Percentiles rank a stretch among this genome's conserved stretches.
Conservation (phyloP, 2,888 invertebrate genomes). For the Heliconius charithonia region DNA sequence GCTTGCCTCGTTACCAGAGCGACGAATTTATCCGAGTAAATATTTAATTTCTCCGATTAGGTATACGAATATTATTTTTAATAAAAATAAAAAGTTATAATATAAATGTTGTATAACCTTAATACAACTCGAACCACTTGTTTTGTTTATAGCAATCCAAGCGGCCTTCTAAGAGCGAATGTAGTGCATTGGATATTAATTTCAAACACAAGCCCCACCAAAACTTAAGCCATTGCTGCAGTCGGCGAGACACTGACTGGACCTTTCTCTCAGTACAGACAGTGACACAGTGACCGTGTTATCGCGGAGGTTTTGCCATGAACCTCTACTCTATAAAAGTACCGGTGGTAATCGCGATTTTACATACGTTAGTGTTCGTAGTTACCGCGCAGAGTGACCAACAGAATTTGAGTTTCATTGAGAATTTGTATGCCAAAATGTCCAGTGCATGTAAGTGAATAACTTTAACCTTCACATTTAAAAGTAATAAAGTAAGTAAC, state of each 20-base stretch:
- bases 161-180: slow-evolving; percentile 45
- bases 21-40: too few species aligned
- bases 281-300: slow-evolving; percentile 80
- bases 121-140: not conserved
- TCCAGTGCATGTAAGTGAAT: slow-evolving; percentile 77
- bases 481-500: slow-evolving; percentile 47
- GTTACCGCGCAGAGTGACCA: slow-evolving; percentile 50
- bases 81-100: not conserved
- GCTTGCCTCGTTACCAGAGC: too few species aligned
- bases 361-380: slow-evolving; percentile 47
- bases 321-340: slow-evolving; percentile 60
- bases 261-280: slow-evolving; percentile 76
- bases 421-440: slow-evolving; percentile 71
- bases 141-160: slow-evolving; percentile 19
- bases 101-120: not conserved
- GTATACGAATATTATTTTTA: not conserved
- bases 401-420: slow-evolving; percentile 70
- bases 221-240: slow-evolving; percentile 54
- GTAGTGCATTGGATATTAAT: slow-evolving; percentile 54
- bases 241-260: slow-evolving; percentile 53
- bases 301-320: slow-evolving; percentile 73
- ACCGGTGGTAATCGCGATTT: slow-evolving; percentile 58
- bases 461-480: slow-evolving; percentile 47
- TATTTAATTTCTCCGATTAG: too few species aligned
- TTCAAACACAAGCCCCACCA: slow-evolving; percentile 74